phyloP scores from a whole-genome alignment of 2,113 vertebrate genomes.

The Emydura subglobosa region DNA sequence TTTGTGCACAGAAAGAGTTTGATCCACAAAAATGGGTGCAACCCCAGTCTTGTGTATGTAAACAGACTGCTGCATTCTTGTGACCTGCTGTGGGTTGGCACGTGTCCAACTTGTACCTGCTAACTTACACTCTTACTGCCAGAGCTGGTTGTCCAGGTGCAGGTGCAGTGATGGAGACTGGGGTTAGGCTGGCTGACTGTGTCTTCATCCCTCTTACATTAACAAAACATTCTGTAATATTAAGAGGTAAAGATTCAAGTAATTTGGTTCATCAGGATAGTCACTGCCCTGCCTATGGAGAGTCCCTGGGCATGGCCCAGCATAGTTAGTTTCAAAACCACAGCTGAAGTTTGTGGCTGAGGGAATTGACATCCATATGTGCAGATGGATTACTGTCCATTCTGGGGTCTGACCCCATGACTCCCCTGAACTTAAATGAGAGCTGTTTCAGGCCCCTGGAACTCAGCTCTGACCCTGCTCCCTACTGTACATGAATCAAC shows the following conservation, averaged over 20 bases:
- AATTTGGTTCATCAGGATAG: background rate
- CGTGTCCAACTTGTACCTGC: background rate
- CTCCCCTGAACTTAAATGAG: background rate
- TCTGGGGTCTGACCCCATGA: background rate
- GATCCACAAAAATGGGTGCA: background rate
- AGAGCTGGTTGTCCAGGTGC: background rate
- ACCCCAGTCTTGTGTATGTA: background rate
- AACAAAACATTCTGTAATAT: background rate
- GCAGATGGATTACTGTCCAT: no score
- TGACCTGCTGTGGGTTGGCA: background rate
- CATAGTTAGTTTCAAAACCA: background rate
- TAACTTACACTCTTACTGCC: background rate
- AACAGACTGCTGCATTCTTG: background rate
- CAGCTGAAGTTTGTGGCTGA: background rate
- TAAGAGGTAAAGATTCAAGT: background rate
- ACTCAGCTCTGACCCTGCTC: background rate
- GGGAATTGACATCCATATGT: background rate
- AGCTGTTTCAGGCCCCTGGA: background rate
- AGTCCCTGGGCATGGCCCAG: background rate
- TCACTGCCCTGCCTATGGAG: background rate
- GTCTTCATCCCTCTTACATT: background rate
- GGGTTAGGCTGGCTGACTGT: background rate
- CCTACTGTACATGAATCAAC: background rate
- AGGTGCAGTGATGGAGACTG: background rate
- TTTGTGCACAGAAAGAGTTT: background rate